Percentiles rank a stretch among this genome's conserved stretches.
Evolutionary conservation across 1,140 invertebrate species (phyloP).

Genomic region (Penaeus indicus): DNA sequence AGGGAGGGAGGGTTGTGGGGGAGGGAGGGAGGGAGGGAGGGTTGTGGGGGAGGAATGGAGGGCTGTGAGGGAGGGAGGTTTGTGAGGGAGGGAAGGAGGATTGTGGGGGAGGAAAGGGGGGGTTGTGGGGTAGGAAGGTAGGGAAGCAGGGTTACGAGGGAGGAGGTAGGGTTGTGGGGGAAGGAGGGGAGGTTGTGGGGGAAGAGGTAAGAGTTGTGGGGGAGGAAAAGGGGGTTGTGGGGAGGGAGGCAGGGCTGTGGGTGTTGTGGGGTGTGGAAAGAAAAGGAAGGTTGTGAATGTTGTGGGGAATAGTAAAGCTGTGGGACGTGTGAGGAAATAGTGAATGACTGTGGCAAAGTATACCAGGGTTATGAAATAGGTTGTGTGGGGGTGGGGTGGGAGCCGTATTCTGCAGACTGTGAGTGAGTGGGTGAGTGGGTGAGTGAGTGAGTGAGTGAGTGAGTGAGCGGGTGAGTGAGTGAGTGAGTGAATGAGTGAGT

Average conservation of each 20-base stretch:
- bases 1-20: background rate
- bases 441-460: no score
- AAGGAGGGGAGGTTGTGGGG: background rate
- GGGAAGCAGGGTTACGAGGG: background rate
- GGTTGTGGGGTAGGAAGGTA: background rate
- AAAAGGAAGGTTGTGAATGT: no score
- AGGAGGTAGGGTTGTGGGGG: background rate
- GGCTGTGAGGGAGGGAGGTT: background rate
- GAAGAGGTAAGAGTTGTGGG: background rate
- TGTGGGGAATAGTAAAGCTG: no score
- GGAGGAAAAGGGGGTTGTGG: background rate
- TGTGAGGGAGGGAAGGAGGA: background rate
- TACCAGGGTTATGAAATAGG: no score
- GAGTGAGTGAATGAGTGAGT: no score
- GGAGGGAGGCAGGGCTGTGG: background rate
- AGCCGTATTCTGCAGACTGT: no score
- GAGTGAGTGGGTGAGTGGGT: no score
- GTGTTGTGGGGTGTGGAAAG: no score
- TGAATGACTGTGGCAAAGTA: no score
- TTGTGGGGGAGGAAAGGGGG: background rate
- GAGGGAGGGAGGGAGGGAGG: background rate
- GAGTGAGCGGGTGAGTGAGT: no score
- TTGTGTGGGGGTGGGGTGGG: no score
- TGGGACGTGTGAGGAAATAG: no score
- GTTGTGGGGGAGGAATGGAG: background rate